phyloP scores from a whole-genome alignment of 2,797 vertebrate species.

The Cichlasoma orientale region DNA sequence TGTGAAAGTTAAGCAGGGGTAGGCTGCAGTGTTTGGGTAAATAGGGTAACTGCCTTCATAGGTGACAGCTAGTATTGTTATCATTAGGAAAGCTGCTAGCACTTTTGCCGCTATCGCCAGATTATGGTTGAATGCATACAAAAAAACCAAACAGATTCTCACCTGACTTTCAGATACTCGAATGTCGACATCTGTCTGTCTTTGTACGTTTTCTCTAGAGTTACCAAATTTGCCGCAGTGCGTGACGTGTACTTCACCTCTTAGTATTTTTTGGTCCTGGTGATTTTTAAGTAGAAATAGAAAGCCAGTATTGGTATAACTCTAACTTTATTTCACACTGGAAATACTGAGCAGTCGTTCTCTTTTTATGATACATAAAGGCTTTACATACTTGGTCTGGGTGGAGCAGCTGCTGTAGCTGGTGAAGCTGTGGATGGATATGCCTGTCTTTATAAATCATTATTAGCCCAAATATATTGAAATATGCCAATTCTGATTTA shows the following conservation, averaged over 20 bases:
- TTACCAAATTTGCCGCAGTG: not conserved
- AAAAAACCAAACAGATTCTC: not conserved
- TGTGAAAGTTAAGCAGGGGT: constrained; percentile 49
- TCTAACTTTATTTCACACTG: not conserved
- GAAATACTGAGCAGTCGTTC: not conserved
- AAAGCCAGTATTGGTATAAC: not conserved
- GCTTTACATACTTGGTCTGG: not conserved
- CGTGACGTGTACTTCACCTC: not conserved
- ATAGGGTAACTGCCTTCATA: not conserved
- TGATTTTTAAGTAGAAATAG: not conserved
- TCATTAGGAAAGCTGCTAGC: not conserved
- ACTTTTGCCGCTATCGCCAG: not conserved
- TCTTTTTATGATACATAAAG: not conserved
- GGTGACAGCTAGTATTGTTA: not conserved
- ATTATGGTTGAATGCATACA: not conserved
- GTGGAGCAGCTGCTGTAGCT: not conserved
- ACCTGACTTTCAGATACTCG: not conserved
- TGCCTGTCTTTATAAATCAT: not conserved
- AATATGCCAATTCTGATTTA: not conserved
- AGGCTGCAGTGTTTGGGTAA: constrained; percentile 1
- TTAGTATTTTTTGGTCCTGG: not conserved
- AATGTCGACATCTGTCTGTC: not conserved
- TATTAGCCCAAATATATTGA: not conserved
- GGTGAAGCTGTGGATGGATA: not conserved
- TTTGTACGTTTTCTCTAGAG: not conserved